A percentile compares a stretch with the other conserved stretches of the same genome.
phyloP scores from a whole-genome alignment of 1,140 invertebrate species.

The Charaxes varanes region DNA sequence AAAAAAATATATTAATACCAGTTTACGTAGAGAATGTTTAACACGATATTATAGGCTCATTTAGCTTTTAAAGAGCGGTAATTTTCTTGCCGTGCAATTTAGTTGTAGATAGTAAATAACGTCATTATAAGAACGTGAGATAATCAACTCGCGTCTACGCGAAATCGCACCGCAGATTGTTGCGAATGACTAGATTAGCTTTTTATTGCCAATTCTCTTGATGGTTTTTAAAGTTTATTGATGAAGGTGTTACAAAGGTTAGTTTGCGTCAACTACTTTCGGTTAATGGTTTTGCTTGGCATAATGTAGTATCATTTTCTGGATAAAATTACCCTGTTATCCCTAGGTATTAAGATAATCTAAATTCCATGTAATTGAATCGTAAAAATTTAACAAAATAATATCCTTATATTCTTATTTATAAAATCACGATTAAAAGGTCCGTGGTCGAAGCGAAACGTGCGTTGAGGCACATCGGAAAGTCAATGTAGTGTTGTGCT shows the following conservation, averaged over 20 bases:
- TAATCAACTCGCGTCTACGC: conserved; percentile 34
- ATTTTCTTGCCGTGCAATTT: conserved; percentile 11
- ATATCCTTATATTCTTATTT: too few species aligned
- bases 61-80: conserved; percentile 11
- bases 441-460: too few species aligned
- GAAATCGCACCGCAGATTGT: conserved; percentile 18
- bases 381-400: too few species aligned
- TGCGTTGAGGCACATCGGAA: too few species aligned
- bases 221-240: conserved; percentile 16
- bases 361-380: too few species aligned
- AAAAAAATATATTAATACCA: conserved; percentile 7
- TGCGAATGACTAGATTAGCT: conserved; percentile 31
- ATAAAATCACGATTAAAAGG: too few species aligned
- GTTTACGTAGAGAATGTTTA: conserved; percentile 9
- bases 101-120: conserved; percentile 28
- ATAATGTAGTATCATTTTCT: too few species aligned
- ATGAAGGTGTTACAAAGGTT: conserved; percentile 7
- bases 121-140: conserved; percentile 41
- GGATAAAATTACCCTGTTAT: too few species aligned
- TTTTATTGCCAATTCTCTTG: conserved; percentile 23
- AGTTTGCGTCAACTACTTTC: too few species aligned
- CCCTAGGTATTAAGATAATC: too few species aligned
- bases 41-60: conserved; percentile 15
- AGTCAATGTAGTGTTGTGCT: too few species aligned
- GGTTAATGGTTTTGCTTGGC: too few species aligned